phyloP scores from a whole-genome alignment of 2,113 vertebrate species.

The Megaptera novaeangliae region DNA sequence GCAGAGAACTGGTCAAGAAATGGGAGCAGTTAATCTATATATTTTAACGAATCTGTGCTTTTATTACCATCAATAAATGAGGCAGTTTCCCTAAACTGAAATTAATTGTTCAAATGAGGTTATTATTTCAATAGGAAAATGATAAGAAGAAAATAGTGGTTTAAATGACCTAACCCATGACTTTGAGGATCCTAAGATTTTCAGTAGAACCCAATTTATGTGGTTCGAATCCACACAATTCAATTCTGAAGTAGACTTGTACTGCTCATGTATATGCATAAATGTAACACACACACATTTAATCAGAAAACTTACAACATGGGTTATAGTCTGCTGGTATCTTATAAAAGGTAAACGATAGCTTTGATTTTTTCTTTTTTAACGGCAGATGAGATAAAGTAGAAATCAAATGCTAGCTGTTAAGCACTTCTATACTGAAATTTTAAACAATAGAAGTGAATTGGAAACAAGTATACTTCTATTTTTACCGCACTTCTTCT shows the following conservation, averaged over 20 bases:
- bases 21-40: not conserved
- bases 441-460: not conserved
- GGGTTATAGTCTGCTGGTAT: not conserved
- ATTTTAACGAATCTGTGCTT: slow-evolving; percentile 55
- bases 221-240: not conserved
- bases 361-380: not conserved
- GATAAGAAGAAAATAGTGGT: not conserved
- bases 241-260: not conserved
- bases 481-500: not conserved
- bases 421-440: not conserved
- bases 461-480: not conserved
- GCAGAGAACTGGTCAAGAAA: slow-evolving; percentile 14
- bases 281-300: not conserved
- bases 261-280: not conserved
- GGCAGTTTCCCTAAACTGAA: not conserved
- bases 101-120: not conserved
- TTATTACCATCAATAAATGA: slow-evolving; percentile 42
- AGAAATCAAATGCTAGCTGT: not conserved
- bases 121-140: slow-evolving; percentile 31
- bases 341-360: not conserved
- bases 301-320: not conserved
- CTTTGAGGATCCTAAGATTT: not conserved
- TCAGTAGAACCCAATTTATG: not conserved
- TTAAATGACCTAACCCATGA: not conserved
- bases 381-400: not conserved